These are phyloP conservation scores for Asteroscopus sphinx DNA, from an alignment of 2,888 invertebrate genomes.

Conservation along the genomic window DNA sequence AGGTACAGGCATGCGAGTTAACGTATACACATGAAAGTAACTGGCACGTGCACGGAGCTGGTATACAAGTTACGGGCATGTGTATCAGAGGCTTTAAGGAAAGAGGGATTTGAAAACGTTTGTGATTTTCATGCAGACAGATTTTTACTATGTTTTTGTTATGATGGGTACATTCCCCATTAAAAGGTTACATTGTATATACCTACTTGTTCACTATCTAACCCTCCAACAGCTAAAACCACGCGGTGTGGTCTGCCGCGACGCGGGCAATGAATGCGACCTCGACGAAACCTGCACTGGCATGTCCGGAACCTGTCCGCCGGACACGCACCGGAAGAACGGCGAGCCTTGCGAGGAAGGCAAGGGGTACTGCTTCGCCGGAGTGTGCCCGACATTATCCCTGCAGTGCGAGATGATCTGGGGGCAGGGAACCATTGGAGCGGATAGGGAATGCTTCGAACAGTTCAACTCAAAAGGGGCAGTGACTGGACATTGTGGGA, in stretches of 20 bases:
- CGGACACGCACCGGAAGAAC: constrained; percentile 97
- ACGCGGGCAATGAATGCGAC: constrained; percentile 97
- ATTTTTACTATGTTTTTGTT: too few species aligned
- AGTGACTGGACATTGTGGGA: constrained; percentile 98
- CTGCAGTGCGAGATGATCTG: constrained; percentile 98
- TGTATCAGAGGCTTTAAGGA: too few species aligned
- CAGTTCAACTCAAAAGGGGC: constrained; percentile 98
- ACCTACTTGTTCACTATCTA: too few species aligned
- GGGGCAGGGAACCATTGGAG: constrained; percentile 96
- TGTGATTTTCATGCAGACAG: too few species aligned
- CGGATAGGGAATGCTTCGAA: constrained; percentile 97
- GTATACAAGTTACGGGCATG: too few species aligned
- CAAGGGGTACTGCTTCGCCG: constrained; percentile 96
- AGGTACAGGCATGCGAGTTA: too few species aligned
- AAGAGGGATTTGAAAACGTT: too few species aligned
- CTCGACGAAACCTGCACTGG: constrained; percentile 98
- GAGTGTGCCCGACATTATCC: constrained; percentile 96
- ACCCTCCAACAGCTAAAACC: constrained; percentile 90
- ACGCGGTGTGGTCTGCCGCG: constrained; percentile 95
- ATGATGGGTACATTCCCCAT: too few species aligned
- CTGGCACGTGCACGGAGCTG: too few species aligned
- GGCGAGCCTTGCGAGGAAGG: constrained; percentile 95
- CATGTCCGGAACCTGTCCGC: constrained; percentile 96
- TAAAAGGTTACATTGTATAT: too few species aligned
- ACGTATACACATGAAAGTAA: too few species aligned